Base-by-base conservation (phyloP, 2,888 invertebrate species). In the Conus canariensis region DNA sequence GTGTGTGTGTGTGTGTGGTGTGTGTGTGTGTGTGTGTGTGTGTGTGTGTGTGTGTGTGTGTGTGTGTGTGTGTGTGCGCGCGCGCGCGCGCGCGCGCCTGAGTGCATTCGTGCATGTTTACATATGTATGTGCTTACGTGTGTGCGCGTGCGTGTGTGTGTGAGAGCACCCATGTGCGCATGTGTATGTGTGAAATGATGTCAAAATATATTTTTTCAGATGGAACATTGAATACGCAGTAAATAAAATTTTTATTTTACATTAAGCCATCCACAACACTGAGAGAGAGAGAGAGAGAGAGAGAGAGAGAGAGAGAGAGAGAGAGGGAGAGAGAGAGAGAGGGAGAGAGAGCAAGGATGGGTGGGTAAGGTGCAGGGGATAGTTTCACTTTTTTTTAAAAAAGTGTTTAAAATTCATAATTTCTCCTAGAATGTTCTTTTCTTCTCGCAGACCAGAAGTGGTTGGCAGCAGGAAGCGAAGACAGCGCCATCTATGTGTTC, bases 381-480 rank as follows among this genome's bases (percentile, higher is more conserved):
- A 1, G 60, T 64, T 64, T 16, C 10, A 64, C 6, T 64, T 64
- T 64, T 10, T 64, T 10, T 64, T 64, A 16, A 12, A 9, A 12
- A 60, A 45, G 45, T 64, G 12, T 12, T 64, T 64, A 16, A 4
- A 19, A 19, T 64, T 64, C 64, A 64, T 16, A 64, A 64, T 45
- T 45, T 45, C 45, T 45, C 45, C 45, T 45, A 4, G 45, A 45
- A 45, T 25, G 30, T 8, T 19, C 45, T 45, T 45, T 45, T 83
- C 58, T 83, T 58, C n/a, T 89, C 85, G 30, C 89, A 95, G 95
- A 95, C 90, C 88, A 91, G 7, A 85, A 30, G 10, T 88, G 87
- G 87, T 86, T 95, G 16, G 95, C 94, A 12, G 93, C 91, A 0
- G 95, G 95, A 0, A 92, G 94, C 58, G 92, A 92, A 12, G 94